Evolutionary conservation across 1,140 invertebrate genomes (phyloP).

Genomic region (Pachyrhynchus sulphureomaculatus): DNA sequence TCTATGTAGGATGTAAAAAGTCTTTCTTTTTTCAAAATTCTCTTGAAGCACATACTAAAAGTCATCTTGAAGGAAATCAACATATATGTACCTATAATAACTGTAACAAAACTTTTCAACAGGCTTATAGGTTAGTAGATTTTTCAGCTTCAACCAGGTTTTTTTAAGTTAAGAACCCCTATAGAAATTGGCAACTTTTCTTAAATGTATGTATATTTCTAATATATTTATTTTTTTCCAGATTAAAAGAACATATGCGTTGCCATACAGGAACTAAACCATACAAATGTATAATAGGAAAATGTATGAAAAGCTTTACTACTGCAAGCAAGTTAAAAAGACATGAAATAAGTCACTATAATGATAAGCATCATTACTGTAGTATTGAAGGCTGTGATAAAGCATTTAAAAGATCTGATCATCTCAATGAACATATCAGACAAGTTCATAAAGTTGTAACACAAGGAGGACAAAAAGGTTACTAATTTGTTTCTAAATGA

Average conservation of each 20-base stretch:
- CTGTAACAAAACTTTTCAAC: not conserved
- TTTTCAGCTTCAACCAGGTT: not conserved
- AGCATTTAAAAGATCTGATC: conserved; percentile 4
- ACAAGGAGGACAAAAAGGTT: not conserved
- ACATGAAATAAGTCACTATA: not conserved
- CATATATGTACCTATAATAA: not conserved
- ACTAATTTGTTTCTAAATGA: not conserved
- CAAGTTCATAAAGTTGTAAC: not conserved
- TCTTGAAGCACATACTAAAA: not conserved
- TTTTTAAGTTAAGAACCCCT: too few relatives aligned
- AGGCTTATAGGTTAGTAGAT: not conserved
- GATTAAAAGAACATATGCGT: conserved; percentile 1
- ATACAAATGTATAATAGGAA: not conserved
- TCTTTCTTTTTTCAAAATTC: not conserved
- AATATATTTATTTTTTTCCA: too few relatives aligned
- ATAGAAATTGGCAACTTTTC: too few relatives aligned
- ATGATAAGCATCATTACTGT: not conserved
- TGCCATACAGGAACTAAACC: conserved; percentile 1
- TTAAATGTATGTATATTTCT: too few relatives aligned
- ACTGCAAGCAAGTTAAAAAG: conserved; percentile 4
- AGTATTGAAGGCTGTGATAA: conserved; percentile 5
- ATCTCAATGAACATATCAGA: conserved; percentile 1
- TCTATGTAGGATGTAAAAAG: not conserved
- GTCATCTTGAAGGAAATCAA: not conserved
- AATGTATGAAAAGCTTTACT: not conserved